These are phyloP conservation scores for Clusia tigrina DNA, from an alignment of 2,888 invertebrate species.

Conservation along the genomic window DNA sequence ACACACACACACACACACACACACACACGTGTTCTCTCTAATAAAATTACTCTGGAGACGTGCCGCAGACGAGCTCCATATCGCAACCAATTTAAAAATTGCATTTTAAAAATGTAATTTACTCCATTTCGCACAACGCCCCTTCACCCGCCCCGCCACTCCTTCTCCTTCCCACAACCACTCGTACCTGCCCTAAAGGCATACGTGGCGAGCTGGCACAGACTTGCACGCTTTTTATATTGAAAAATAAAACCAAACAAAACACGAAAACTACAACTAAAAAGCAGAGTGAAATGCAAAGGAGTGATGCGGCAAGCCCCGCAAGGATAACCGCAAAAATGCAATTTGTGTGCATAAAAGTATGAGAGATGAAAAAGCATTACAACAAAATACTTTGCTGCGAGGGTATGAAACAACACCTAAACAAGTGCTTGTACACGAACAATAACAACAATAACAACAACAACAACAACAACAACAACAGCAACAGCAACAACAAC, in stretches of 20 bases:
- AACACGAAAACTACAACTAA: no score
- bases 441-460: no score
- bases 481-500: neutral
- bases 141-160: neutral
- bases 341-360: neutral
- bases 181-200: neutral
- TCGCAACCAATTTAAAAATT: slow-evolving; percentile 19
- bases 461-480: no score
- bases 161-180: neutral
- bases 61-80: no score
- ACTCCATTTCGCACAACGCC: neutral
- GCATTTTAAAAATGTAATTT: slow-evolving; percentile 23
- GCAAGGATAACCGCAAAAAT: neutral
- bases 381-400: neutral
- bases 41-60: no score
- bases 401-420: neutral
- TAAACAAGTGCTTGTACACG: no score
- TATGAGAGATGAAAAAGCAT: neutral
- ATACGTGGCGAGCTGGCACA: neutral
- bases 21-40: no score
- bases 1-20: no score
- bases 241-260: neutral
- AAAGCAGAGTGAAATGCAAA: neutral
- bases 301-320: neutral
- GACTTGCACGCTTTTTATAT: neutral